Conservation (phyloP, 2,888 invertebrate species). For the Napeogenes inachia region DNA sequence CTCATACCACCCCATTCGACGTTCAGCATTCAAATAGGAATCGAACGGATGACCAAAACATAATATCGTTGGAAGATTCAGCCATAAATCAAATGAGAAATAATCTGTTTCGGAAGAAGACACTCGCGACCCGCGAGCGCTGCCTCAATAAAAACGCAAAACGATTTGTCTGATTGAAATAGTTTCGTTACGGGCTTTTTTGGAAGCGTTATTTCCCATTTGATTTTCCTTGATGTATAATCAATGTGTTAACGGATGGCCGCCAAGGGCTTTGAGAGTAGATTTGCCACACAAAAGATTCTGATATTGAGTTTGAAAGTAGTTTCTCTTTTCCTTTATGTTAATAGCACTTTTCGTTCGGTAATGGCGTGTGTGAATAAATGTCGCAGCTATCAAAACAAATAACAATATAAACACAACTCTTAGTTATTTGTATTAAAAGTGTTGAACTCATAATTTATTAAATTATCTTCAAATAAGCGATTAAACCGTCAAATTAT, state of each 20-base stretch:
- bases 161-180: slow-evolving; percentile 77
- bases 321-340: slow-evolving; percentile 73
- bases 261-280: slow-evolving; percentile 65
- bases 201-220: slow-evolving; percentile 68
- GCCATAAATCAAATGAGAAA: slow-evolving; percentile 79
- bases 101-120: slow-evolving; percentile 78
- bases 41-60: slow-evolving; percentile 79
- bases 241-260: slow-evolving; percentile 77
- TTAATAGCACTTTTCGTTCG: slow-evolving; percentile 68
- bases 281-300: slow-evolving; percentile 75
- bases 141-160: slow-evolving; percentile 76
- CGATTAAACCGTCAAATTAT: slow-evolving; percentile 61
- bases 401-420: slow-evolving; percentile 28
- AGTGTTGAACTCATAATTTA: slow-evolving; percentile 48
- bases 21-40: slow-evolving; percentile 78
- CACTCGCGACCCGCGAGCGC: slow-evolving; percentile 62
- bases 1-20: slow-evolving; percentile 74
- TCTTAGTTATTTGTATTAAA: slow-evolving; percentile 45
- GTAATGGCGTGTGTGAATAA: slow-evolving; percentile 68
- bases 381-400: slow-evolving; percentile 44
- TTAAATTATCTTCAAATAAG: slow-evolving; percentile 55
- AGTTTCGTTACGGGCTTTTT: slow-evolving; percentile 66
- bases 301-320: slow-evolving; percentile 75
- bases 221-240: slow-evolving; percentile 77
- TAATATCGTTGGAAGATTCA: slow-evolving; percentile 77